These are phyloP conservation scores for Channa maculata DNA, from an alignment of 2,113 vertebrate genomes.

Conservation along the genomic window DNA sequence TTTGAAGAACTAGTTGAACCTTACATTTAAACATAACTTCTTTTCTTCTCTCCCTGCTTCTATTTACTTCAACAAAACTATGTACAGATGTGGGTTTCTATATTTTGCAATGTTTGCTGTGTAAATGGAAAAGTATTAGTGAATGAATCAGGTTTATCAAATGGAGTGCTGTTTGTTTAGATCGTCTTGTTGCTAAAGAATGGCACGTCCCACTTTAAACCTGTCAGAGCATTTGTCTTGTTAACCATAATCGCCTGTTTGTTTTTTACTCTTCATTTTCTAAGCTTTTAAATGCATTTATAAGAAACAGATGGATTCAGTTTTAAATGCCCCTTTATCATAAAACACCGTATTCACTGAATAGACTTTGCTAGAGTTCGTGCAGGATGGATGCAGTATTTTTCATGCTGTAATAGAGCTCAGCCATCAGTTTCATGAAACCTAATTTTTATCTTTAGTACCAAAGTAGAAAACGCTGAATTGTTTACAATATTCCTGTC, in stretches of 20 bases:
- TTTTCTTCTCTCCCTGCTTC: slow-evolving; percentile 68
- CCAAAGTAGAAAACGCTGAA: slow-evolving; percentile 78
- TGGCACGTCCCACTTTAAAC: slow-evolving; percentile 75
- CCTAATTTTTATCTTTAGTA: slow-evolving; percentile 71
- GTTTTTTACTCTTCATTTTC: slow-evolving; percentile 16
- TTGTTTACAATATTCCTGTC: slow-evolving; percentile 81
- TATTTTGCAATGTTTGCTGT: slow-evolving; percentile 95
- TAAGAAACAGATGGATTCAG: slow-evolving; percentile 40
- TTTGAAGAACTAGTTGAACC: slow-evolving; percentile 76
- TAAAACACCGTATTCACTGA: slow-evolving; percentile 62
- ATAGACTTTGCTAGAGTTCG: slow-evolving; percentile 43
- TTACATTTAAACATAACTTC: slow-evolving; percentile 63
- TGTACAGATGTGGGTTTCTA: slow-evolving; percentile 96
- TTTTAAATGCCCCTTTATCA: slow-evolving; percentile 48
- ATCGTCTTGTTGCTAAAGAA: slow-evolving; percentile 69
- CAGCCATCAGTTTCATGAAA: slow-evolving; percentile 48
- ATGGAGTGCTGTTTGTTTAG: slow-evolving; percentile 78
- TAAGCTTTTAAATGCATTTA: slow-evolving; percentile 52
- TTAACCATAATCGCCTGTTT: slow-evolving; percentile 62
- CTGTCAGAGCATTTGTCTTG: slow-evolving; percentile 71
- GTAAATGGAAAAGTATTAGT: slow-evolving; percentile 84
- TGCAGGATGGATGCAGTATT: slow-evolving; percentile 28
- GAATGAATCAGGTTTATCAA: slow-evolving; percentile 88
- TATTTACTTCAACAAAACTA: slow-evolving; percentile 82
- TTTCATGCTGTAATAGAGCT: slow-evolving; percentile 44